These are phyloP conservation scores for Pseudopleuronectes americanus DNA, from an alignment of 2,797 vertebrate species.

Conservation along the genomic window DNA sequence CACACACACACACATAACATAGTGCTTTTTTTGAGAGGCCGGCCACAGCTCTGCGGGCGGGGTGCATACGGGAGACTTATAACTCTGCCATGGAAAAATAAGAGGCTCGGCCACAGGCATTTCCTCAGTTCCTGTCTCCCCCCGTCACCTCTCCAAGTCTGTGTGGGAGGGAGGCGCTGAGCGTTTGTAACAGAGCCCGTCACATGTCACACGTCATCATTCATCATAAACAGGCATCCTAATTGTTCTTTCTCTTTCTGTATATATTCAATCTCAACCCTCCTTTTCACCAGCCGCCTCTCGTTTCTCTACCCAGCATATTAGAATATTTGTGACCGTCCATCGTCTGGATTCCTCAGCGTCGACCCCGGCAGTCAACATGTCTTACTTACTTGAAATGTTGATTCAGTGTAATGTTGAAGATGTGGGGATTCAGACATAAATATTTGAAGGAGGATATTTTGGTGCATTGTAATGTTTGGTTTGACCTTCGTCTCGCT, in stretches of 20 bases:
- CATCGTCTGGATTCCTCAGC: constrained; percentile 19
- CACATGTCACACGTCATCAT: constrained; percentile 61
- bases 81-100: constrained; percentile 74
- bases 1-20: constrained; percentile 34
- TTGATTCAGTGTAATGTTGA: constrained; percentile 1
- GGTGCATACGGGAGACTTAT: constrained; percentile 67
- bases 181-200: constrained; percentile 33
- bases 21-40: constrained; percentile 55
- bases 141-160: constrained; percentile 43
- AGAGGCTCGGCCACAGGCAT: constrained; percentile 70
- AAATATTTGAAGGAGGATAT: constrained; percentile 13
- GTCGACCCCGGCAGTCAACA: constrained; percentile 1
- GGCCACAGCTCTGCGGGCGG: constrained; percentile 62
- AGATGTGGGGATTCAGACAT: too few species aligned
- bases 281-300: constrained; percentile 14
- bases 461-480: constrained; percentile 30
- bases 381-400: constrained; percentile 30
- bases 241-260: constrained; percentile 24
- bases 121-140: constrained; percentile 59
- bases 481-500: constrained; percentile 7
- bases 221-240: constrained; percentile 37
- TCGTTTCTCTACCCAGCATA: constrained; percentile 10
- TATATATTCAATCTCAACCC: constrained; percentile 20
- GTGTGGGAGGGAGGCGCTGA: constrained; percentile 42
- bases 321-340: constrained; percentile 16